A percentile compares a stretch with the other conserved stretches of the same genome.
phyloP scores from a whole-genome alignment of 2,888 invertebrate species.

The Spatulosminthurus flaviceps region DNA sequence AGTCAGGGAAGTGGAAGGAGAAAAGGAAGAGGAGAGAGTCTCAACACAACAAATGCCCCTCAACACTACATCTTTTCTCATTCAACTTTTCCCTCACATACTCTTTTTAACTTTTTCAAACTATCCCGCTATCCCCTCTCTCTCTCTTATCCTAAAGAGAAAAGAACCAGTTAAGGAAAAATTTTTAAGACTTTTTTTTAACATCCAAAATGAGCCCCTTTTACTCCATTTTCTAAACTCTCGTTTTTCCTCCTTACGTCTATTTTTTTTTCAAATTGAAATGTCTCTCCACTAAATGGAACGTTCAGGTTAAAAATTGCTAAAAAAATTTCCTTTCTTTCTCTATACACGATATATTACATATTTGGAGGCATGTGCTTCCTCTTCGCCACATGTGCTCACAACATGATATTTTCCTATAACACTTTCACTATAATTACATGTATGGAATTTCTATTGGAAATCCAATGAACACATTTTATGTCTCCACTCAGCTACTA shows the following conservation, averaged over 20 bases:
- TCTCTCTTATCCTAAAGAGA: too few relatives aligned
- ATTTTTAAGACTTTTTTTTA: slow-evolving; percentile 14
- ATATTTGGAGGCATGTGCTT: too few relatives aligned
- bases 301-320: slow-evolving; percentile 1
- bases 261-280: neutral
- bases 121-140: neutral
- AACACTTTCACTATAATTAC: too few relatives aligned
- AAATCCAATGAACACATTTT: too few relatives aligned
- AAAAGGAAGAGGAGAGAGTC: neutral
- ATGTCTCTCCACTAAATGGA: neutral
- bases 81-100: slow-evolving; percentile 25
- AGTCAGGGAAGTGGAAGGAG: neutral
- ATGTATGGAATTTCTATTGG: too few relatives aligned
- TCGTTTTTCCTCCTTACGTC: neutral
- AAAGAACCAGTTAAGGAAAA: neutral
- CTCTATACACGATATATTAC: too few relatives aligned
- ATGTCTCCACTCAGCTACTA: too few relatives aligned
- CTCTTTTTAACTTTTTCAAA: slow-evolving; percentile 32
- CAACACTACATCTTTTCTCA: slow-evolving; percentile 28
- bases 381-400: too few relatives aligned
- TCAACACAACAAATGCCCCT: slow-evolving; percentile 26
- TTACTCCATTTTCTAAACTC: neutral
- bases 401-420: too few relatives aligned
- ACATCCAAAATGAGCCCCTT: neutral
- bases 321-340: neutral